A percentile compares a stretch with the other conserved stretches of the same genome.
Conservation (phyloP, 2,888 invertebrate genomes). For the Anodontia alba region DNA sequence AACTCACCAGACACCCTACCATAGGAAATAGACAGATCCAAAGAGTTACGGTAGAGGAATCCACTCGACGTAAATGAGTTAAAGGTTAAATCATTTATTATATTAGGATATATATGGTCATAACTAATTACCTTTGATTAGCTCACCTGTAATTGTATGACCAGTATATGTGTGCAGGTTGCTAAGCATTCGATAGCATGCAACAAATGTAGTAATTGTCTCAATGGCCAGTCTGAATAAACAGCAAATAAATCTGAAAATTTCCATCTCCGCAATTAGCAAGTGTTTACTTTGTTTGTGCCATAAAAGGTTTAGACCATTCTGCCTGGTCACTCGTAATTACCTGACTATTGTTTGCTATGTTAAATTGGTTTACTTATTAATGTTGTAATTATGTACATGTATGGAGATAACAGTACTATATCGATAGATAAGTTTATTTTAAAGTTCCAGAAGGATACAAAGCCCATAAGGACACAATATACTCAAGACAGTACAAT, state of each 20-base stretch:
- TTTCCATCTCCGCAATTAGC: neutral
- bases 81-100: too few relatives aligned
- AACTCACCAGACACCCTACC: too few relatives aligned
- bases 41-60: too few relatives aligned
- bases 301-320: constrained; percentile 9
- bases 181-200: constrained; percentile 1
- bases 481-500: too few relatives aligned
- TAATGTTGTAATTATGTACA: neutral
- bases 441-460: too few relatives aligned
- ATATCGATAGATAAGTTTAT: too few relatives aligned
- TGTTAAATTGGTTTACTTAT: neutral
- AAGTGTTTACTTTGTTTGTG: constrained; percentile 2
- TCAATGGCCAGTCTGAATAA: neutral
- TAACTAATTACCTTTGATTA: neutral
- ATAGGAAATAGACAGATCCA: too few relatives aligned
- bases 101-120: neutral
- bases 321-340: neutral
- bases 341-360: neutral
- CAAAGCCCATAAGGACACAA: too few relatives aligned
- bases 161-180: neutral
- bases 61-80: too few relatives aligned
- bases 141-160: constrained; percentile 4
- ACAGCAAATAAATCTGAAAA: neutral
- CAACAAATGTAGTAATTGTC: constrained; percentile 5
- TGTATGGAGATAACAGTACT: too few relatives aligned